Evolutionary conservation across 2,888 invertebrate genomes (phyloP), one percentile per base, ranked within the genome.

Genomic region (Quadroppia sp.): DNA sequence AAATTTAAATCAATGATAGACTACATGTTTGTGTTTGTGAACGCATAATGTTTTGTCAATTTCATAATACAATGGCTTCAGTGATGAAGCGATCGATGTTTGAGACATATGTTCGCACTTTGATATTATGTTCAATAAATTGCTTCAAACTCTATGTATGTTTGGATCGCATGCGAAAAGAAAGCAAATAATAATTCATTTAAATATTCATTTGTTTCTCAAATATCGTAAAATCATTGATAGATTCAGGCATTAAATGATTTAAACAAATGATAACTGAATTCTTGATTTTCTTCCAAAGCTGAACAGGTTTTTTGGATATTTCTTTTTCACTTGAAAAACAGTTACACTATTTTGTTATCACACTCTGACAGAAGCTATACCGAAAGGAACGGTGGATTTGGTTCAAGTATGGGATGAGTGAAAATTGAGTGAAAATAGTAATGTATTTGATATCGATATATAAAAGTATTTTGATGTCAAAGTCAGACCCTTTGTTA

Each of bases 1-100:
- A 50, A 50, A 50, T 20, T n/a, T 50, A 50, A 50, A 50, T 50
- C 50, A 50, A 20, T 50, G 50, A 50, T 50, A 20, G 50, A 50
- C 20, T 50, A 20, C 20, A 50, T 15, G 7, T n/a, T 20, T 7
- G 20, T 6, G 6, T 20, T 20, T 20, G 1, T n/a, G 20, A 15
- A n/a, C 6, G 6, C 20, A 17, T n/a, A 50, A 50, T 50, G n/a
- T 15, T 50, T 50, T 20, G n/a, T 20, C 20, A 50, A 50, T 50
- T 15, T n/a, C 50, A 50, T 50, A n/a, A n/a, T n/a, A 48, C 48
- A 48, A 4, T 48, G 17, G 15, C 48, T 48, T 4, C 15, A 4
- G 20, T 48, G 3, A 7, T 4, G 48, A 9, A 48, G 48, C 7
- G 48, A 7, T 36, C 4, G 36, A 36, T 7, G 11, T 4, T 36